A percentile compares a stretch with the other conserved stretches of the same genome.
Conservation (phyloP, 2,113 vertebrate species). For the Actinemys pallida region DNA sequence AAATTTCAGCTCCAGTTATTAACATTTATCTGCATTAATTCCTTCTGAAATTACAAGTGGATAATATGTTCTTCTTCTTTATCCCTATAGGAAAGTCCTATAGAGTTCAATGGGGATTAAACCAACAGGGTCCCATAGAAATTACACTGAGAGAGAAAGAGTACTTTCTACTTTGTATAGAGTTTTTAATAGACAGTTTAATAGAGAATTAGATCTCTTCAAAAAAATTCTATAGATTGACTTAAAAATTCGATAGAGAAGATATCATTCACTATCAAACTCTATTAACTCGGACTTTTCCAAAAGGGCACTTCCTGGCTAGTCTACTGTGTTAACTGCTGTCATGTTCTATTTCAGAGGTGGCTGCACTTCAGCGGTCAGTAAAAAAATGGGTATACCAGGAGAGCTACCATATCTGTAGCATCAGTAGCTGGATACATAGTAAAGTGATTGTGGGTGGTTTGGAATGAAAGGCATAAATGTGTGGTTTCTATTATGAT, state of each 20-base stretch:
- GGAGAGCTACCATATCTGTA: neutral
- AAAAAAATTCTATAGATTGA: neutral
- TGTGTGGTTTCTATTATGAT: neutral
- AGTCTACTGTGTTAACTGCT: neutral
- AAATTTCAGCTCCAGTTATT: conserved; percentile 4
- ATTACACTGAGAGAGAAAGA: rapidly evolving
- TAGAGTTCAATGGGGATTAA: neutral
- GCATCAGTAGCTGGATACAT: neutral
- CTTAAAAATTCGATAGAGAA: neutral
- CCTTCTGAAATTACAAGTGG: neutral
- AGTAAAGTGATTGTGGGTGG: neutral
- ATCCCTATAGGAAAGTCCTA: rapidly evolving
- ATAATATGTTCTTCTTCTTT: neutral
- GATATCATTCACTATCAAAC: neutral
- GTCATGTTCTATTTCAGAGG: neutral
- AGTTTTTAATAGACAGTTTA: neutral
- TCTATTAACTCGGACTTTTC: neutral
- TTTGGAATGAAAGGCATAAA: neutral
- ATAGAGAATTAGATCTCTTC: neutral
- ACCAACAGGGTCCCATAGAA: neutral
- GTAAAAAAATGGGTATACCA: neutral
- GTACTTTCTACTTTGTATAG: neutral
- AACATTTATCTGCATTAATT: neutral
- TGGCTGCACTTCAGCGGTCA: neutral
- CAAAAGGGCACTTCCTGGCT: neutral